phyloP scores from a whole-genome alignment of 2,113 vertebrate genomes.

The Seriola quinqueradiata region DNA sequence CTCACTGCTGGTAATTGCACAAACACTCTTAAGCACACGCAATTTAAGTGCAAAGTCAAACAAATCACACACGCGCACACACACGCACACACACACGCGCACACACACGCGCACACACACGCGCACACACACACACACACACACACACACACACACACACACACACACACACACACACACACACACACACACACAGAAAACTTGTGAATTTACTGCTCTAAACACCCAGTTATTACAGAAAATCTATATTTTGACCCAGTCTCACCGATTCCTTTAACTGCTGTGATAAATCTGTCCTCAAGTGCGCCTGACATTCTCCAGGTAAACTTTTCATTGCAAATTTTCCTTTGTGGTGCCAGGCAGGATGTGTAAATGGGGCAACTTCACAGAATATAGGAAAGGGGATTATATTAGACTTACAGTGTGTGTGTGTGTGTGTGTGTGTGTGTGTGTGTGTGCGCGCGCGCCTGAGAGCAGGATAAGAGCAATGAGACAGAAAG shows the following conservation, averaged over 20 bases:
- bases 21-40: slow-evolving; percentile 9
- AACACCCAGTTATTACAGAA: slow-evolving; percentile 29
- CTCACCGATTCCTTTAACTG: slow-evolving; percentile 23
- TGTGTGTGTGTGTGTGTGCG: slow-evolving; percentile 9
- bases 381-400: slow-evolving; percentile 44
- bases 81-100: background rate
- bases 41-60: slow-evolving; percentile 42
- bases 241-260: slow-evolving; percentile 15
- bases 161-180: background rate
- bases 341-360: slow-evolving; percentile 55
- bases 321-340: slow-evolving; percentile 64
- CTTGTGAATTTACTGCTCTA: background rate
- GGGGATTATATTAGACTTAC: slow-evolving; percentile 43
- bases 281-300: slow-evolving; percentile 48
- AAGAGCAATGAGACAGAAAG: slow-evolving; percentile 46
- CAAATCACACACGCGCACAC: background rate
- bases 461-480: slow-evolving; percentile 5
- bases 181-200: background rate
- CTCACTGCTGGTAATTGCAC: slow-evolving; percentile 53
- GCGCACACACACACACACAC: background rate
- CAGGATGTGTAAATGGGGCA: slow-evolving; percentile 47
- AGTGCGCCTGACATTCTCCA: slow-evolving; percentile 45
- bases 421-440: background rate
- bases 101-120: background rate
- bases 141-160: background rate